phyloP scores from a whole-genome alignment of 2,113 vertebrate species.

The Isurus oxyrinchus region DNA sequence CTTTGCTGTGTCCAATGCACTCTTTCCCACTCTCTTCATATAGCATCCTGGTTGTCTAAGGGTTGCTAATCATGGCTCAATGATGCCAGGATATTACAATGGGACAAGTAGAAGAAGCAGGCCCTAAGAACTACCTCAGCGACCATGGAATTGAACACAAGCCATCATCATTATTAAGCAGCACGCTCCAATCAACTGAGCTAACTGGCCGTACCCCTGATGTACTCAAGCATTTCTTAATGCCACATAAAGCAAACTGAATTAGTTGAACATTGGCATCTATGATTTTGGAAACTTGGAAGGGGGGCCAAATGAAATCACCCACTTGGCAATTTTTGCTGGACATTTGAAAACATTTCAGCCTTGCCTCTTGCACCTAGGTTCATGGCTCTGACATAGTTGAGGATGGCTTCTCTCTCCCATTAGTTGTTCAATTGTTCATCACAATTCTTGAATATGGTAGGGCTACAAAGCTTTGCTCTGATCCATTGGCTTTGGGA shows the following conservation, averaged over 20 bases:
- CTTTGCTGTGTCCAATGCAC: neutral
- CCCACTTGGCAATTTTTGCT: neutral
- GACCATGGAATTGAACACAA: neutral
- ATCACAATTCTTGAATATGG: neutral
- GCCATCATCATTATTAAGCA: neutral
- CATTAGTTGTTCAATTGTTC: neutral
- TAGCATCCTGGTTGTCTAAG: neutral
- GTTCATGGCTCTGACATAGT: neutral
- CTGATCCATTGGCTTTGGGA: neutral
- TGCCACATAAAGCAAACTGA: neutral
- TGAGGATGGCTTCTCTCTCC: neutral
- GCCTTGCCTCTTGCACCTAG: neutral
- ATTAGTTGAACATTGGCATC: neutral
- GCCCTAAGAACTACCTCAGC: neutral
- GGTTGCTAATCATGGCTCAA: neutral
- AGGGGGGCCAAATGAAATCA: neutral
- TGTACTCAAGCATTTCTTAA: neutral
- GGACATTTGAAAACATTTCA: neutral
- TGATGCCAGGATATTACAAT: neutral
- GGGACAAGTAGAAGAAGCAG: neutral
- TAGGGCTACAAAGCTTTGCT: neutral
- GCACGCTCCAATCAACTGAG: no score
- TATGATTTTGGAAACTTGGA: neutral
- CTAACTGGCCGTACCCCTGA: no score
- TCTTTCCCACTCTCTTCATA: neutral